Evolutionary conservation across 1,140 invertebrate genomes (phyloP).

Genomic region (Geopemphigus sp.): DNA sequence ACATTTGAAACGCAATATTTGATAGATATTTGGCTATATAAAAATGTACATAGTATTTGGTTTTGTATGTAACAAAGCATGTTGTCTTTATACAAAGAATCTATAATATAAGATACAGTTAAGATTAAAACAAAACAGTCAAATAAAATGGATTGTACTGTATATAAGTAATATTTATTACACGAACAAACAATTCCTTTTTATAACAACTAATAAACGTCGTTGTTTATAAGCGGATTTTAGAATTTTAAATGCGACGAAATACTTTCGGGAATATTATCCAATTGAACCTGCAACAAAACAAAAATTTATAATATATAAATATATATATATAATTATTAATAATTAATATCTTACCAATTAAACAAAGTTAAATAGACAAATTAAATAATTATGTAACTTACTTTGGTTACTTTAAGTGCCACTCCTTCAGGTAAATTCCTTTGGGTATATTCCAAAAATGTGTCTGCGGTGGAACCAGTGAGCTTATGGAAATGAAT

Average conservation of each 20-base stretch:
- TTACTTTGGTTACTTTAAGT: conserved; percentile 87
- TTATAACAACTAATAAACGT: conserved; percentile 3
- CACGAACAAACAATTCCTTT: not conserved
- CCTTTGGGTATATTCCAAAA: conserved; percentile 92
- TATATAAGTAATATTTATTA: not conserved
- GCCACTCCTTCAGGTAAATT: conserved; percentile 97
- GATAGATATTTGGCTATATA: too few species aligned
- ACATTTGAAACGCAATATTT: too few species aligned
- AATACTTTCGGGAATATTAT: conserved; percentile 38
- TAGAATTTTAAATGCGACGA: not conserved
- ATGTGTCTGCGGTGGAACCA: conserved; percentile 92
- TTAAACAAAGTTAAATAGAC: too few species aligned
- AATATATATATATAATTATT: too few species aligned
- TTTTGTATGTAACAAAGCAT: too few species aligned
- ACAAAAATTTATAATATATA: too few species aligned
- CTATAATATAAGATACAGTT: not conserved
- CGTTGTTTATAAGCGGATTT: not conserved
- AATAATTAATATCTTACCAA: too few species aligned
- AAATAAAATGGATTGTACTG: not conserved
- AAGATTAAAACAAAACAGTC: not conserved
- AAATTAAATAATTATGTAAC: conserved; percentile 4
- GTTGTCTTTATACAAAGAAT: too few species aligned
- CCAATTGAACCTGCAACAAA: conserved; percentile 24
- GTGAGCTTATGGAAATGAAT: conserved; percentile 82
- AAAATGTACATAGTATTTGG: too few species aligned